These are phyloP conservation scores for Microtus richardsoni DNA, from an alignment of 2,113 vertebrate species.

Conservation along the genomic window DNA sequence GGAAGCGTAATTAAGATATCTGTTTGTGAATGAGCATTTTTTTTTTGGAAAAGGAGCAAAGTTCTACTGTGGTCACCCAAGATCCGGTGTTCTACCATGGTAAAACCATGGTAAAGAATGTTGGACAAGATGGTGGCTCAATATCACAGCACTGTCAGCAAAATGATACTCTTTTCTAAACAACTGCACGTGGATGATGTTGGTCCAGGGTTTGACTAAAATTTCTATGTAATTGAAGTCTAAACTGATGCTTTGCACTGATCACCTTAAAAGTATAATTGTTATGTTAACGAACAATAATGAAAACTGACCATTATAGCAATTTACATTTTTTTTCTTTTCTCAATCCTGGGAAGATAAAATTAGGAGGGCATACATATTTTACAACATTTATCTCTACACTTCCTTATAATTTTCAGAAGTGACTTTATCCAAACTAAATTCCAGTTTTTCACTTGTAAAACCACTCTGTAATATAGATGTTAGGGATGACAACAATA, in stretches of 20 bases:
- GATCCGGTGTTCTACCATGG: rapidly evolving
- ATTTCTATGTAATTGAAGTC: neutral
- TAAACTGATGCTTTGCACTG: neutral
- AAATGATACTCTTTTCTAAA: neutral
- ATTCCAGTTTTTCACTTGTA: neutral
- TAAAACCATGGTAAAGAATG: neutral
- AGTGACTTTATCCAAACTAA: neutral
- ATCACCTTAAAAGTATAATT: neutral
- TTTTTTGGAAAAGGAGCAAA: neutral
- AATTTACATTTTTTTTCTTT: neutral
- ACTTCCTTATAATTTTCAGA: neutral
- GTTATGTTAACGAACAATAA: too few relatives aligned
- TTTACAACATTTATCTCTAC: neutral
- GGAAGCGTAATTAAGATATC: neutral
- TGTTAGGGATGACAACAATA: neutral
- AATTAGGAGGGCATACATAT: neutral
- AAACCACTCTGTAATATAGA: neutral
- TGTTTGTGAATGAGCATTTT: neutral
- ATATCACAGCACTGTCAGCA: neutral
- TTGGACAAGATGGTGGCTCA: neutral
- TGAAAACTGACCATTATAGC: neutral
- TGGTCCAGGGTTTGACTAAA: neutral
- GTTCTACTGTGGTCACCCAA: neutral
- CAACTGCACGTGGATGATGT: neutral
- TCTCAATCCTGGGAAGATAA: neutral